phyloP scores from a whole-genome alignment of 2,113 vertebrate species.

The Butorides virescens region DNA sequence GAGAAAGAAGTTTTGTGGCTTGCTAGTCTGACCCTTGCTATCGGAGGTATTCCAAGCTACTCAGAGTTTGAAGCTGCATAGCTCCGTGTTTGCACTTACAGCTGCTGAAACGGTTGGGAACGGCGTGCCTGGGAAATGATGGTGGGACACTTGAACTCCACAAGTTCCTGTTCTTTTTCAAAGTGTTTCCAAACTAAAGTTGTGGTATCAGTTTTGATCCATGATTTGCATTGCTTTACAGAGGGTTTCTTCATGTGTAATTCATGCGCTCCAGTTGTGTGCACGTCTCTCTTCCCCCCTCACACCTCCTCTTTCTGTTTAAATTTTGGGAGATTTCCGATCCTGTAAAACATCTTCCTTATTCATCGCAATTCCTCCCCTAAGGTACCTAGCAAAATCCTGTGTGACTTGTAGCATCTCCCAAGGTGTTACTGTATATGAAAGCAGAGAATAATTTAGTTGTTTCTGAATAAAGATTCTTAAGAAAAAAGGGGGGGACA shows the following conservation, averaged over 20 bases:
- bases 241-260: conserved; percentile 6
- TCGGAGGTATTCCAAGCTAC: background rate
- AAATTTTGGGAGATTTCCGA: conserved; percentile 24
- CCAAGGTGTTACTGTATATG: conserved; percentile 42
- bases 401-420: conserved; percentile 60
- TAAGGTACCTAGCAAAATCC: conserved; percentile 59
- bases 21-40: background rate
- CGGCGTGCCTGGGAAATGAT: background rate
- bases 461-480: conserved; percentile 66
- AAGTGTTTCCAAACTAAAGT: background rate
- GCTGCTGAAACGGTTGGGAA: background rate
- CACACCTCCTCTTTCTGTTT: background rate
- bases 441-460: conserved; percentile 61
- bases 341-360: conserved; percentile 43
- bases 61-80: background rate
- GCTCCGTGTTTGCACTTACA: background rate
- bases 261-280: background rate
- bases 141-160: background rate
- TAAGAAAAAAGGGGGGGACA: background rate
- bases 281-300: background rate
- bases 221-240: conserved; percentile 9
- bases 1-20: background rate
- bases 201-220: background rate
- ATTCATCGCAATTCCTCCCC: background rate
- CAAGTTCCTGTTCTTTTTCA: conserved; percentile 21